Evolutionary conservation across 2,797 vertebrate genomes (phyloP).

Genomic region (Typhlichthys eigenmanni): DNA sequence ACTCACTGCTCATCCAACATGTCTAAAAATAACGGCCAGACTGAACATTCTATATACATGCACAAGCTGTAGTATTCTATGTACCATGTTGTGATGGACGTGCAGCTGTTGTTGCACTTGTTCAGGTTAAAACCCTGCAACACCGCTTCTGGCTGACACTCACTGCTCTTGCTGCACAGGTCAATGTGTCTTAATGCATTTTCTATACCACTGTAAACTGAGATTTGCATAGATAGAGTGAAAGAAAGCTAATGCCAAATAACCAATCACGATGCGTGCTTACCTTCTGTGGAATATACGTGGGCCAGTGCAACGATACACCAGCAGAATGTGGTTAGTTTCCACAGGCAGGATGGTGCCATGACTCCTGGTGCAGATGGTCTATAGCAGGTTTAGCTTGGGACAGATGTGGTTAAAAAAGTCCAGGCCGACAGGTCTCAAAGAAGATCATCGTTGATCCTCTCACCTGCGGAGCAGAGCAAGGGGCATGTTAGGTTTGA

Average conservation of each 20-base stretch:
- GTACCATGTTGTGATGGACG: conserved; percentile 2
- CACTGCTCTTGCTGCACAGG: background rate
- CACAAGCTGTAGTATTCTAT: conserved; percentile 8
- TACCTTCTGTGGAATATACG: conserved; percentile 94
- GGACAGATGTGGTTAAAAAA: conserved; percentile 85
- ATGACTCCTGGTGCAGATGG: conserved; percentile 86
- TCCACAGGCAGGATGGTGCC: conserved; percentile 89
- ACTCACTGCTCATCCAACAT: conserved; percentile 28
- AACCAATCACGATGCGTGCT: conserved; percentile 55
- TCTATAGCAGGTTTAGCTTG: conserved; percentile 86
- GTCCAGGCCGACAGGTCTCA: conserved; percentile 84
- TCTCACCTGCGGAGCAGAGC: conserved; percentile 83
- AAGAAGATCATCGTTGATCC: conserved; percentile 88
- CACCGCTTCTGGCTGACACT: conserved; percentile 1
- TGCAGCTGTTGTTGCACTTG: no score
- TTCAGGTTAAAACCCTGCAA: background rate
- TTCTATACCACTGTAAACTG: background rate
- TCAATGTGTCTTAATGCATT: no score
- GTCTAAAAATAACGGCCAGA: conserved; percentile 30
- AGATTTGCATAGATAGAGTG: conserved; percentile 7
- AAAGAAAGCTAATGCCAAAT: background rate
- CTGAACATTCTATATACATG: conserved; percentile 6
- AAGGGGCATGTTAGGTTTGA: conserved; percentile 49
- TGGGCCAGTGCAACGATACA: conserved; percentile 91
- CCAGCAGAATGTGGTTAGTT: conserved; percentile 91